phyloP scores from a whole-genome alignment of 2,888 invertebrate genomes.

The Rhagium mordax region DNA sequence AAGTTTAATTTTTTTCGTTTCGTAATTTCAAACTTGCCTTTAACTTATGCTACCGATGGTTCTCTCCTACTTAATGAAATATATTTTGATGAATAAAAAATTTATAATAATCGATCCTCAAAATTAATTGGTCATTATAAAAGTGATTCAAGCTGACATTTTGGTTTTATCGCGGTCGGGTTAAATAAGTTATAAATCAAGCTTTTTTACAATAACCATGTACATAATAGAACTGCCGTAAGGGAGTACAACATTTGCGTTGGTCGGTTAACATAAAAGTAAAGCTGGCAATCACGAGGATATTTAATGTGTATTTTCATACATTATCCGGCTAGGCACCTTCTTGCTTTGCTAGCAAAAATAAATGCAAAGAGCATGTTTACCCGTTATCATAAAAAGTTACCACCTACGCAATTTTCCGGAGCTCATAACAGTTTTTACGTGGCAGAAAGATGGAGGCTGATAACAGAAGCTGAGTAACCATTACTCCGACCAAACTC shows the following conservation, averaged over 20 bases:
- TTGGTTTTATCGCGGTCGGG: background rate
- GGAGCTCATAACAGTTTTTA: conserved; percentile 62
- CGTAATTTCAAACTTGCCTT: too few relatives aligned
- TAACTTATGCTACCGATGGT: too few relatives aligned
- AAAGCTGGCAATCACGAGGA: conserved; percentile 7
- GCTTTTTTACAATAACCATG: background rate
- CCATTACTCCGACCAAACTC: conserved; percentile 62
- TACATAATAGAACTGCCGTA: background rate
- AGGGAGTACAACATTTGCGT: background rate
- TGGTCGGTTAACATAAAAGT: background rate
- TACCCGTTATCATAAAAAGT: conserved; percentile 65
- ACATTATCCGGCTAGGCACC: background rate
- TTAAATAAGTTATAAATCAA: background rate
- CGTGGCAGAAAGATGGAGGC: conserved; percentile 62
- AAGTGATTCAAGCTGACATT: background rate
- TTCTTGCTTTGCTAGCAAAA: conserved; percentile 41
- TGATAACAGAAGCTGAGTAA: conserved; percentile 62
- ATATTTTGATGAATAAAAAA: too few relatives aligned
- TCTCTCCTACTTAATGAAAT: too few relatives aligned
- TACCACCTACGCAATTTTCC: conserved; percentile 66
- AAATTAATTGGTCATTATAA: too few relatives aligned
- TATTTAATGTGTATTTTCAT: conserved; percentile 13
- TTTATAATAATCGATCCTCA: too few relatives aligned
- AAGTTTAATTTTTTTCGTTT: too few relatives aligned
- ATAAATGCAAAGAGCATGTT: conserved; percentile 55